Percentiles rank a stretch among this genome's conserved stretches.
Evolutionary conservation across 2,888 invertebrate species (phyloP).

Genomic region (Euzophera pinguis): DNA sequence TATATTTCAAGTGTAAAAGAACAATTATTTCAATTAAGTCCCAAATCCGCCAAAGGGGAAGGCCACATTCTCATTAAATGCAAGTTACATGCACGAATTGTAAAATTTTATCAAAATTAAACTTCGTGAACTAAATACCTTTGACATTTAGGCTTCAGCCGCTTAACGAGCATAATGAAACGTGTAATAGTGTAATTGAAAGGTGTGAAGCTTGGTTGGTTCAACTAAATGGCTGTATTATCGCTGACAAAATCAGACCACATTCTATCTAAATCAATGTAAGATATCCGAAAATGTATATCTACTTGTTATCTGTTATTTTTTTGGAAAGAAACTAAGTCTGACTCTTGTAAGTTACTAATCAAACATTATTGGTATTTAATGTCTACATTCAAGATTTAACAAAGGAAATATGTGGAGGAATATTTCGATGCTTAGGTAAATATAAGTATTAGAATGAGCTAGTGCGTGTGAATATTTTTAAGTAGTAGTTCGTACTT

Average conservation of each 20-base stretch:
- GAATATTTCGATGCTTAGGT: too few species aligned
- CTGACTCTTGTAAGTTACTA: too few species aligned
- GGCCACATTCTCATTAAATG: slow-evolving; percentile 17
- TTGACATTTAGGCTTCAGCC: slow-evolving; percentile 43
- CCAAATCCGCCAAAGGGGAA: not conserved
- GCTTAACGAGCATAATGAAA: slow-evolving; percentile 33
- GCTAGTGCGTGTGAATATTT: too few species aligned
- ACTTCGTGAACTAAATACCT: slow-evolving; percentile 53
- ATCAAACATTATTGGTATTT: too few species aligned
- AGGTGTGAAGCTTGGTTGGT: slow-evolving; percentile 36
- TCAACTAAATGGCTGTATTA: not conserved
- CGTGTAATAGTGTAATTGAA: slow-evolving; percentile 61
- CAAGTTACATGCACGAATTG: slow-evolving; percentile 34
- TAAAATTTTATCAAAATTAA: slow-evolving; percentile 44
- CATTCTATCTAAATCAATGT: not conserved
- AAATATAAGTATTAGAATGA: too few species aligned
- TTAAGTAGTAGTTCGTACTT: too few species aligned
- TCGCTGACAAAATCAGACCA: not conserved
- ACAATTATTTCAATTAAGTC: not conserved
- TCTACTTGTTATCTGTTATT: too few species aligned
- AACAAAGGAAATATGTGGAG: too few species aligned
- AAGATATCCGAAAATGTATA: too few species aligned
- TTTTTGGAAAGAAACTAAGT: too few species aligned
- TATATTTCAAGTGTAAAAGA: too few species aligned
- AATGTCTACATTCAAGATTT: too few species aligned